These are phyloP conservation scores for Chamaetylas fuelleborni DNA, from an alignment of 2,113 vertebrate genomes.

Conservation along the genomic window DNA sequence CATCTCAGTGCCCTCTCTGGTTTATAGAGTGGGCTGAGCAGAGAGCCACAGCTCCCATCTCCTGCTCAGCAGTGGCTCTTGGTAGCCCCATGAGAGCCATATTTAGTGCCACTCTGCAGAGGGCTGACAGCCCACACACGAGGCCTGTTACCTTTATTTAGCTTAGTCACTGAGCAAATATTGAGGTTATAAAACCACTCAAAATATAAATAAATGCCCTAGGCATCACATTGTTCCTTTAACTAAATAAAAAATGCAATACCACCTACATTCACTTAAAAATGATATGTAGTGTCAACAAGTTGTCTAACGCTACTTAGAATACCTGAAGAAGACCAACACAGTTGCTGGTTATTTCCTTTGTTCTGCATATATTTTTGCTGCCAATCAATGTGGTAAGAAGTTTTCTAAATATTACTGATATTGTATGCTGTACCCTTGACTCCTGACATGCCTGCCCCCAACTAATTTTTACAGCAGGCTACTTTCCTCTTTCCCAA, in stretches of 20 bases:
- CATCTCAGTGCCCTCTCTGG: background rate
- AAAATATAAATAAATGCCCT: background rate
- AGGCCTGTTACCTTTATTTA: background rate
- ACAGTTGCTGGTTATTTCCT: background rate
- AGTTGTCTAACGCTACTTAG: background rate
- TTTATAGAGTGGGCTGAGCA: background rate
- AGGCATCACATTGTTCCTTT: background rate
- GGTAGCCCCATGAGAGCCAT: accelerated
- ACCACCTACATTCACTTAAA: background rate
- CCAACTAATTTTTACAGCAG: background rate
- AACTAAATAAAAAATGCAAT: background rate
- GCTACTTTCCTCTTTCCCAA: background rate
- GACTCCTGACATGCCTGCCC: background rate
- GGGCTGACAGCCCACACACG: background rate
- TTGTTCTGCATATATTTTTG: background rate
- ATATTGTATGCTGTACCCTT: background rate
- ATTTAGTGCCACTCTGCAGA: accelerated
- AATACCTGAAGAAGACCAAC: background rate
- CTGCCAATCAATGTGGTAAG: background rate
- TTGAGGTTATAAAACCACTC: background rate
- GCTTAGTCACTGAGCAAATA: background rate
- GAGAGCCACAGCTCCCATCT: background rate
- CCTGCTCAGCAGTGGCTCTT: background rate
- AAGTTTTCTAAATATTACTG: background rate
- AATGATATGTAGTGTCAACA: background rate